Evolutionary conservation across 2,113 vertebrate species (phyloP), one percentile per base, ranked within the genome.

Genomic region (Rhombomys opimus): DNA sequence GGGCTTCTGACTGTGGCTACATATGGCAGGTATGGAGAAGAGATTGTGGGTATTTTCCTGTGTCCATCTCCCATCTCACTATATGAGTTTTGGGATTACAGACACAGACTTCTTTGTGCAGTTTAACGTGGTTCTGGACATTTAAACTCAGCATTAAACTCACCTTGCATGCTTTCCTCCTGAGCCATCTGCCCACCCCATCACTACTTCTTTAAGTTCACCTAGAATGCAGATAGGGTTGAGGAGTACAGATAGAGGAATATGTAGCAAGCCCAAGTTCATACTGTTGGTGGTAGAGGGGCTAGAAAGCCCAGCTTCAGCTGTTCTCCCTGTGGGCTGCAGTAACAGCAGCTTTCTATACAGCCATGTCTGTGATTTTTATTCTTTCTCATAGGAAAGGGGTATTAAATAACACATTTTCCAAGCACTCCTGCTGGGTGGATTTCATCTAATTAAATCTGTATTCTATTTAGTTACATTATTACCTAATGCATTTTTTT

Each of bases 391-490:
- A 75, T 94, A 52, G 70, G 90, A 90, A 57, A 88, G 30, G 65
- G 32, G 23, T 91, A 84, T 94, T 95, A 93, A 89, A 70, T 89
- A 96, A 63, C 78, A 77, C 18, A 52, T 4, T 67, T 57, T 78
- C 84, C 25, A 73, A 91, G 77, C 13, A 35, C 30, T 67, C 76
- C 41, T 93, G 50, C 92, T 96, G n/a, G 65, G 81, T 86, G 70
- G 38, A 77, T 95, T 93, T 80, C 17, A 3, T 93, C 93, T 96
- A 94, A 92, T 89, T 92, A 93, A 95, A 54, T 7, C 93, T 96
- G 95, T 50, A 32, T 88, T 97, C 61, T 57, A 0, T 87, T 20
- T 73, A 54, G 32, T 88, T 95, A 81, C 68, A 32, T 46, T 50
- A 32, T 88, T 93, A 68, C 77, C 81, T 35, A 72, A 72, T 85